Conservation (phyloP, 1,140 invertebrate species). For the Pseudachorutes palmiensis region DNA sequence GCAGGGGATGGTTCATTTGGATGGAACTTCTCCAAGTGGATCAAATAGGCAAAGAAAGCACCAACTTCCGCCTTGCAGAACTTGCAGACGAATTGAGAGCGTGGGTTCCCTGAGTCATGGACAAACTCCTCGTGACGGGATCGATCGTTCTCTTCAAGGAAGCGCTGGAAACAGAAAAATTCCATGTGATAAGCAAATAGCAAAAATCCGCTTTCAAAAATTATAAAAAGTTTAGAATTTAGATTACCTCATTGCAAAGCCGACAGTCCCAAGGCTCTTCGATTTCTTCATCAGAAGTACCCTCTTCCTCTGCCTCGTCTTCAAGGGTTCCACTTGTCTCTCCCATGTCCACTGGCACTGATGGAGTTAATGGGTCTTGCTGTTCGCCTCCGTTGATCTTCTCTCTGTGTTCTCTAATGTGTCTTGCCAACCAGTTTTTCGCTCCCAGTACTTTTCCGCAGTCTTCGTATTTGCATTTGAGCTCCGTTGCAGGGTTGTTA, state of each 20-base stretch:
- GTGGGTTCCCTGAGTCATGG: not conserved
- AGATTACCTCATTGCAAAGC: not conserved
- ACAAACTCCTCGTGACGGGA: not conserved
- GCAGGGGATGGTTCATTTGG: not conserved
- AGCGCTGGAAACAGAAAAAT: not conserved
- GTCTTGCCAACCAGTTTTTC: not conserved
- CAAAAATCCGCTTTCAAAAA: not conserved
- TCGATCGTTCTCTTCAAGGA: not conserved
- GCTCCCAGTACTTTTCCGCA: not conserved
- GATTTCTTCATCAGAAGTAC: no score
- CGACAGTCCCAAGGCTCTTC: not conserved
- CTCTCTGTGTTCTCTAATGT: conserved; percentile 1
- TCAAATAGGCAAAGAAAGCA: not conserved
- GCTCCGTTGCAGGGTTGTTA: not conserved
- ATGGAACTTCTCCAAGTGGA: not conserved
- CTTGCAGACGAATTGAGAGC: not conserved
- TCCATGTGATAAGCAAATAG: not conserved
- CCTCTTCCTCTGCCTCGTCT: no score
- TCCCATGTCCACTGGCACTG: not conserved
- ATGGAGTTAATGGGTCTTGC: no score
- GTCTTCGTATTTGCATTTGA: not conserved
- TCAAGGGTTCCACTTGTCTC: not conserved
- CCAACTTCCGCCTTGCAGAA: not conserved
- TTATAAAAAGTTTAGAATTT: not conserved
- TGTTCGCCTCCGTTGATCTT: not conserved